A percentile compares a stretch with the other conserved stretches of the same genome.
Evolutionary conservation across 2,888 invertebrate genomes (phyloP).

Genomic region (Phlogophora meticulosa): DNA sequence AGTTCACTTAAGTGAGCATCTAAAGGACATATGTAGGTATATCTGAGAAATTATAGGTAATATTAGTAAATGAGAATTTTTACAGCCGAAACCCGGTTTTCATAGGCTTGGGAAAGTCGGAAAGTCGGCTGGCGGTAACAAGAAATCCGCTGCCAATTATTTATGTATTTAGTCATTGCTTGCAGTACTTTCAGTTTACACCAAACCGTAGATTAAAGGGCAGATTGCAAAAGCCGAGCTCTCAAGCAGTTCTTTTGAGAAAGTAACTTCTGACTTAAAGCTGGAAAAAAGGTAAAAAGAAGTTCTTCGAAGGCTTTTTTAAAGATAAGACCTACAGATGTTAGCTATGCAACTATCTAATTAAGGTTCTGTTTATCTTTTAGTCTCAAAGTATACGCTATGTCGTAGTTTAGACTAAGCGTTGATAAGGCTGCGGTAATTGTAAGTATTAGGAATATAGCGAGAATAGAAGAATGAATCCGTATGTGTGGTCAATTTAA

Average conservation of each 20-base stretch:
- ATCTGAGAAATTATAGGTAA: no score
- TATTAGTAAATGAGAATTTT: neutral
- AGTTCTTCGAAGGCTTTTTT: slow-evolving; percentile 20
- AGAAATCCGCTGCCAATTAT: slow-evolving; percentile 11
- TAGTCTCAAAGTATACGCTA: neutral
- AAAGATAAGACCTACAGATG: slow-evolving; percentile 13
- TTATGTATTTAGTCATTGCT: no score
- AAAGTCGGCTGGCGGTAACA: slow-evolving; percentile 4
- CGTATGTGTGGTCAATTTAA: no score
- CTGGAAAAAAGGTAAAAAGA: neutral
- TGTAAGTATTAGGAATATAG: neutral
- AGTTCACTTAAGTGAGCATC: slow-evolving; percentile 4
- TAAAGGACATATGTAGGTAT: no score
- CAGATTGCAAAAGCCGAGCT: slow-evolving; percentile 22
- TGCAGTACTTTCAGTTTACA: no score
- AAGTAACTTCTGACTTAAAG: slow-evolving; percentile 8
- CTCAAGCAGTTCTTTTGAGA: slow-evolving; percentile 15
- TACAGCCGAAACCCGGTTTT: neutral
- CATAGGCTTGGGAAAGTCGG: slow-evolving; percentile 5
- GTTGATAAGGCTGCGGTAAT: neutral
- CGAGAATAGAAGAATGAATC: neutral
- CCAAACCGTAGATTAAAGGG: neutral
- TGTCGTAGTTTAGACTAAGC: neutral
- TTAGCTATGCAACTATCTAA: slow-evolving; percentile 19
- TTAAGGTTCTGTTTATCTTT: slow-evolving; percentile 32